These are phyloP conservation scores for Apostichopus japonicus DNA, from an alignment of 35 echinoderm and acorn worm species.

Conservation along the genomic window DNA sequence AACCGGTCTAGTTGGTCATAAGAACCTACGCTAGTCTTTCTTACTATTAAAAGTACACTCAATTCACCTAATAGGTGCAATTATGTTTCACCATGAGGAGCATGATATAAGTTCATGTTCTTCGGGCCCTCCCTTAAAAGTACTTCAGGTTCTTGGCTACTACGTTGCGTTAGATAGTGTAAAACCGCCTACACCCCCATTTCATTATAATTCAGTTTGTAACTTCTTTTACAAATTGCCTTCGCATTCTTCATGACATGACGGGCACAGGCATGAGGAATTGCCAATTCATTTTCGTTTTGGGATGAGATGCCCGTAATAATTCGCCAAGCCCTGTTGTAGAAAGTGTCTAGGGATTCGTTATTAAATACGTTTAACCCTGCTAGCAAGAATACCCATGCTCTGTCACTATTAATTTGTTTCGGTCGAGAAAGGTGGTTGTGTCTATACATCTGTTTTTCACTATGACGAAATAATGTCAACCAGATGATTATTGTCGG, in stretches of 20 bases:
- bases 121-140: no score
- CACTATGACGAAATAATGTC: neutral
- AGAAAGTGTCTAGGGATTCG: slow-evolving; percentile 2
- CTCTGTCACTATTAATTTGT: slow-evolving; percentile 51
- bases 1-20: no score
- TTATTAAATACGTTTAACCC: slow-evolving; percentile 35
- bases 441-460: slow-evolving; percentile 33
- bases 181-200: no score
- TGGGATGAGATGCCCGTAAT: neutral
- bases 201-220: no score
- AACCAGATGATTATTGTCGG: slow-evolving; percentile 32
- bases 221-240: neutral
- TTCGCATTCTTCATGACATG: slow-evolving; percentile 45
- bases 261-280: slow-evolving; percentile 28
- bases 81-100: no score
- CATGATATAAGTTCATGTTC: no score
- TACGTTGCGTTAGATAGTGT: no score
- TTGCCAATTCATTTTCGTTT: neutral
- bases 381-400: slow-evolving; percentile 26
- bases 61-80: no score
- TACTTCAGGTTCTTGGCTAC: no score
- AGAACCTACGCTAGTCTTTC: no score
- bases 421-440: neutral
- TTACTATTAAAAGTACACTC: no score
- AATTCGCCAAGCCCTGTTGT: slow-evolving; percentile 28